Evolutionary conservation across 2,888 invertebrate species (phyloP), one percentile per base, ranked within the genome.

Genomic region (Tanytarsus gracilentus): DNA sequence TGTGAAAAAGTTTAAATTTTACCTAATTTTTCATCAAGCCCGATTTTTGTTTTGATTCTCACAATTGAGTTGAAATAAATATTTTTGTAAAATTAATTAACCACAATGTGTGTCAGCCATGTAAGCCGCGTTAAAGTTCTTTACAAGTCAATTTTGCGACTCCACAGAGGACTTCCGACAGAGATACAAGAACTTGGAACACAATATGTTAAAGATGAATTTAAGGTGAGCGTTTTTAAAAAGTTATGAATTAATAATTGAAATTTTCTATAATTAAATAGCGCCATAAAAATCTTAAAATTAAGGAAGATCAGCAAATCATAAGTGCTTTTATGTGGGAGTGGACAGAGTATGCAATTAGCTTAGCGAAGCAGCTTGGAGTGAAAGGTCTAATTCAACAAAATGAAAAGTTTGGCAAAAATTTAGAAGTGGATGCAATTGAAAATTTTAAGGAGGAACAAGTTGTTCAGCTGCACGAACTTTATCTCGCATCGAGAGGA

Each of bases 371-470:
- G 64, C 83, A 84, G 67, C 67, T 83, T 14, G 72, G 72, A 8
- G 61, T 72, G 7, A 66, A 67, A 64, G 70, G 70, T 9, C n/a
- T n/a, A 16, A 48, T 29, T 1, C 44, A 44, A 4, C 1, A 11
- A 27, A 39, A 36, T 0, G n/a, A 18, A 4, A 69, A 69, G 40
- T 63, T 84, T 36, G 85, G 85, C 4, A 67, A 69, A 61, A 64
- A 72, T 62, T 66, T 85, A 26, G 69, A 74, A 1, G 67, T 71
- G 49, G 68, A 75, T 30, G 73, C 79, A 50, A 66, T 85, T 48
- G 75, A 81, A 27, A 71, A 76, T 64, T 77, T 85, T 66, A 75
- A 75, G 63, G 80, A 80, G 62, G 83, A 84, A 66, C 85, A 86
- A 70, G 67, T 85, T 36, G 71, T 75, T 61, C 85, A 86, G 67